phyloP scores from a whole-genome alignment of 2,797 vertebrate species.

The Monodelphis domestica region DNA sequence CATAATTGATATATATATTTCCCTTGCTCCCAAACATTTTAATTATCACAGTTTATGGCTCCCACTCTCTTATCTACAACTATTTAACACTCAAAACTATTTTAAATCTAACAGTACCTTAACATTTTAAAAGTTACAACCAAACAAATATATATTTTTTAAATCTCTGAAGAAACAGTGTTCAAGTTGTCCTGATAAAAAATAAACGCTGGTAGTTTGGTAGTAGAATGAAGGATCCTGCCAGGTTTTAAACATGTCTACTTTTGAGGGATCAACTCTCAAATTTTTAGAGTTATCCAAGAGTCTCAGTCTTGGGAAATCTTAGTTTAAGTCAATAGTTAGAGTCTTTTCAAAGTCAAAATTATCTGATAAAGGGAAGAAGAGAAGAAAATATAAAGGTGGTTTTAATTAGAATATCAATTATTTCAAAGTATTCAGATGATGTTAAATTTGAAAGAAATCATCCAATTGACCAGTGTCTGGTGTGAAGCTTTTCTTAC shows the following conservation, averaged over 20 bases:
- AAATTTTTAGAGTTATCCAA: background rate
- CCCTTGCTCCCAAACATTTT: too few species aligned
- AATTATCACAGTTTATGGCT: too few species aligned
- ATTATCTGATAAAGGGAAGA: background rate
- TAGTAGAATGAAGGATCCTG: slow-evolving; percentile 5
- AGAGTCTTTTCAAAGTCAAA: slow-evolving; percentile 16
- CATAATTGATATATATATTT: too few species aligned
- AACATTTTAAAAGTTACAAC: too few species aligned
- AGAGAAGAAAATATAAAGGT: background rate
- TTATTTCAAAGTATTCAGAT: slow-evolving; percentile 23
- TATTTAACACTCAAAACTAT: too few species aligned
- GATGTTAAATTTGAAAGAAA: slow-evolving; percentile 15
- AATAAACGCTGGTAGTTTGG: background rate
- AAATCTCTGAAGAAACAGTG: background rate
- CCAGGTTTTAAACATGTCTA: background rate
- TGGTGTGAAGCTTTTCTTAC: background rate
- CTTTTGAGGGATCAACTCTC: background rate
- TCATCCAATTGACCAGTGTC: background rate
- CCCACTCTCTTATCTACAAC: too few species aligned
- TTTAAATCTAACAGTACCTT: too few species aligned
- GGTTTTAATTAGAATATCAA: slow-evolving; percentile 4
- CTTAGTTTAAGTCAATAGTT: background rate
- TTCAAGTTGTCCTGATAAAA: background rate
- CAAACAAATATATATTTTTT: too few species aligned
- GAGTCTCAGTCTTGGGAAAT: background rate